Conservation (phyloP, 2,113 vertebrate species). For the Ictalurus punctatus region DNA sequence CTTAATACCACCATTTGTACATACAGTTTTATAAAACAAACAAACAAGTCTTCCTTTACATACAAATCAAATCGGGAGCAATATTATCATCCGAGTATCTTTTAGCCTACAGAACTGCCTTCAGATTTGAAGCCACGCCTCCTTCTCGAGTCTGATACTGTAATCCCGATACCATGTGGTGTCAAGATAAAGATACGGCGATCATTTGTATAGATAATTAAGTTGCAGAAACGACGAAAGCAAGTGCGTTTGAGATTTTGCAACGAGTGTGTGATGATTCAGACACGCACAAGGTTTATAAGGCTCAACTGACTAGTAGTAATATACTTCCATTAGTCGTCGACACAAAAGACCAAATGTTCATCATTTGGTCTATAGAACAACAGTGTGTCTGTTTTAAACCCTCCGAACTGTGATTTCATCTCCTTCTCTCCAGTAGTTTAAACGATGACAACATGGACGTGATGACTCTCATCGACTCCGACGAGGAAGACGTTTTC, state of each 20-base stretch:
- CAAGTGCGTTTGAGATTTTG: background rate
- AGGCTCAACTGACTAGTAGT: background rate
- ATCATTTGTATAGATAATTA: background rate
- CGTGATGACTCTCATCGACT: constrained; percentile 87
- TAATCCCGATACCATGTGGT: background rate
- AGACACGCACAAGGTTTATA: background rate
- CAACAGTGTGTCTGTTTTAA: background rate
- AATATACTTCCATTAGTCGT: background rate
- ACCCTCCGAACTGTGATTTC: background rate
- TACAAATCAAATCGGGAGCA: too few relatives aligned
- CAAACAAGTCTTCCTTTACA: too few relatives aligned
- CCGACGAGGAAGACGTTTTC: constrained; percentile 79
- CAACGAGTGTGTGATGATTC: background rate
- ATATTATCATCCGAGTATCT: too few relatives aligned
- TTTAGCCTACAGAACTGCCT: too few relatives aligned
- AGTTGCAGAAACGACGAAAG: background rate
- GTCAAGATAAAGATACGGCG: background rate
- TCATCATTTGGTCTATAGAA: background rate
- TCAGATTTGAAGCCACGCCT: background rate
- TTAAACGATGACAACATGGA: constrained; percentile 68
- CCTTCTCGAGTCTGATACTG: background rate
- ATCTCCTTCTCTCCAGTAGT: constrained; percentile 49
- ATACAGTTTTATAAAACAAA: too few relatives aligned
- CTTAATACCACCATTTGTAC: too few relatives aligned
- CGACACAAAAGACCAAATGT: background rate